Base-by-base conservation (phyloP, 2,113 vertebrate species). In the Pseudonaja textilis region DNA sequence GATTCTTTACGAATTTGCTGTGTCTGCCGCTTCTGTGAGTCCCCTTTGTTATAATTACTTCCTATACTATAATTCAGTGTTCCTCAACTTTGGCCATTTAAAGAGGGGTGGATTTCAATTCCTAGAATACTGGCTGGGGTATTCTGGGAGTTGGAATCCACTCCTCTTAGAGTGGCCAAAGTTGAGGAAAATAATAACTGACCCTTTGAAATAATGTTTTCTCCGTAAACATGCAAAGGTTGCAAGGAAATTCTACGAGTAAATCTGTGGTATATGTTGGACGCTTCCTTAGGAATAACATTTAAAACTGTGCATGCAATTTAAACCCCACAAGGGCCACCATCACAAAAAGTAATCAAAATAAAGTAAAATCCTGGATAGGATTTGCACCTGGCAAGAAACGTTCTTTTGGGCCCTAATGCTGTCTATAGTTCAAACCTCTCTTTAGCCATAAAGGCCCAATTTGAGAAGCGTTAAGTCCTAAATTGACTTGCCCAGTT, bases 11-110 rank as follows among this genome's bases (percentile, higher is more conserved):
- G 97, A 98, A 10, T 95, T 99, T 85, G 96, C 98, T 26, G 98
- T 98, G 42, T 98, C 98, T 5, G 96, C 98, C 89, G 98, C 98
- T 20, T 99, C 98, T 94, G 99, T 99, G 96, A 97, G 98, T 97
- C 85, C 45, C 29, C 42, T 57, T 26, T 26, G 8, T 34, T 8
- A 16, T 39, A 26, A 87, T 47, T 25, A 87, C 14, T 47, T 12
- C 11, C 45, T 86, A 47, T 10, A 5, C 8, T 11, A 25, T 23
- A 25, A 42, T 45, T 47, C 85, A 5, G 0, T 16, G 29, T 69
- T 69, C n/a, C 61, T 69, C 61, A 14, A 69, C 61, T 29, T 2
- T 5, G 4, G 61, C 29, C 61, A 14, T 69, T 69, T 69, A 14
- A 69, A n/a, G 61, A 69, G 11, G 61, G 29, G 61, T 29, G 61